Percentiles rank a stretch among this genome's conserved stretches.
Evolutionary conservation across 2,888 invertebrate genomes (phyloP).

Genomic region (Ennomos fuscantarius): DNA sequence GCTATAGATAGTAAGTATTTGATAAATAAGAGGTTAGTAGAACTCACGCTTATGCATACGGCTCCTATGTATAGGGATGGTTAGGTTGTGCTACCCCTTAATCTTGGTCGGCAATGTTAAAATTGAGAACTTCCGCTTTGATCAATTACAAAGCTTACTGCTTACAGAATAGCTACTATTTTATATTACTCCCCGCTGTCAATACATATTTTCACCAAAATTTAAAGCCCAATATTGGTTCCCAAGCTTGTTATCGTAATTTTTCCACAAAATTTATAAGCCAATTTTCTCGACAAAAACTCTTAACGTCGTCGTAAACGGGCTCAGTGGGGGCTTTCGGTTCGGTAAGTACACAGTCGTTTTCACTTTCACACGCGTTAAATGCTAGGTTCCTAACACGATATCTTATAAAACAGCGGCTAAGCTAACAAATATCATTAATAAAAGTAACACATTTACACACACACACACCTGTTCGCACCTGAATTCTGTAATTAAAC

Average conservation of each 20-base stretch:
- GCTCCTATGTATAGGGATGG: too few relatives aligned
- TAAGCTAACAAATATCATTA: too few relatives aligned
- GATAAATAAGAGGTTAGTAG: too few relatives aligned
- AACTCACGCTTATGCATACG: too few relatives aligned
- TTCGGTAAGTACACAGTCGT: slow-evolving; percentile 28
- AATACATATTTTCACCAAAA: slow-evolving; percentile 3
- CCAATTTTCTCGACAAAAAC: slow-evolving; percentile 30
- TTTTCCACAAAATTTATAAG: slow-evolving; percentile 32
- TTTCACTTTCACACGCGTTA: slow-evolving; percentile 25
- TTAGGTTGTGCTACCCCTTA: too few relatives aligned
- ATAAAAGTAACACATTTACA: too few relatives aligned
- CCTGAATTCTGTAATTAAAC: too few relatives aligned
- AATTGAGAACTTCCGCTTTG: too few relatives aligned
- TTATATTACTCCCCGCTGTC: neutral
- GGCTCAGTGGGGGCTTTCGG: slow-evolving; percentile 24
- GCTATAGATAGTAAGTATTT: too few relatives aligned
- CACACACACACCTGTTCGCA: rapidly evolving
- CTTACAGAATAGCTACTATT: too few relatives aligned
- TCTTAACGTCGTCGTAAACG: slow-evolving; percentile 27
- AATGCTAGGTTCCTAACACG: slow-evolving; percentile 12
- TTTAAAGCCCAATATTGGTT: slow-evolving; percentile 23
- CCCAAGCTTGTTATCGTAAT: slow-evolving; percentile 23
- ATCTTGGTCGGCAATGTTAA: too few relatives aligned
- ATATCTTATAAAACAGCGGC: neutral
- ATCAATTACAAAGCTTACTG: neutral